Evolutionary conservation across 2,797 vertebrate species (phyloP), one percentile per base, ranked within the genome.

Genomic region (Clarias laeviceps): DNA sequence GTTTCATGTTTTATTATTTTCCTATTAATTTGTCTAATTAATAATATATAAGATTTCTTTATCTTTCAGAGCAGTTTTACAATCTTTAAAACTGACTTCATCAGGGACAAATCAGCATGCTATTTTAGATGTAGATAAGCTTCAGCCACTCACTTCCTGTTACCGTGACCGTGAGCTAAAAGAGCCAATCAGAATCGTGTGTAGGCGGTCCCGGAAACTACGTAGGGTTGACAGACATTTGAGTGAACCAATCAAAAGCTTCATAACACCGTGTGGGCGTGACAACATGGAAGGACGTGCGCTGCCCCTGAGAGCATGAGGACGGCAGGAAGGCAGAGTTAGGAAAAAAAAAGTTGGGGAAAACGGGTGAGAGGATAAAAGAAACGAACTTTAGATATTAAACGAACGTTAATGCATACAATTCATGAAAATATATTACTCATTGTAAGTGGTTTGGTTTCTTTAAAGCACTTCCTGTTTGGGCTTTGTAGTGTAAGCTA

Each of bases 131-230:
- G 4, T 24, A 18, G 2, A 78, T 22, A 50, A 62, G 0, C 5
- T 29, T n/a, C 12, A 3, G 0, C 37, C 12, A 3, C 1, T 24
- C 24, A 50, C 40, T 61, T 1, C 85, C 76, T 15, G 84, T 77
- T 9, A 72, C 17, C 50, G 15, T 45, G 5, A 62, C n/a, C 3
- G 22, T n/a, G 9, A 22, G 6, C 29, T 17, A 27, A 29, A 15
- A n/a, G n/a, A 78, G 18, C 88, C 86, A 86, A 87, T 89, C 57
- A 50, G 24, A 61, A 34, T 45, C 3, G 40, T 11, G 9, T 80
- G 24, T 50, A 65, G 61, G 37, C 78, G 62, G 78, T 45, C 20
- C 61, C 14, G 1, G 4, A 57, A 76, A 0, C 8, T 11, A 57
- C 73, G 73, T 5, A 1, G 17, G 1, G 3, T 20, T 76, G 72